A percentile compares a stretch with the other conserved stretches of the same genome.
Conservation (phyloP, 2,888 invertebrate species). For the Drosophila nr. medialis region DNA sequence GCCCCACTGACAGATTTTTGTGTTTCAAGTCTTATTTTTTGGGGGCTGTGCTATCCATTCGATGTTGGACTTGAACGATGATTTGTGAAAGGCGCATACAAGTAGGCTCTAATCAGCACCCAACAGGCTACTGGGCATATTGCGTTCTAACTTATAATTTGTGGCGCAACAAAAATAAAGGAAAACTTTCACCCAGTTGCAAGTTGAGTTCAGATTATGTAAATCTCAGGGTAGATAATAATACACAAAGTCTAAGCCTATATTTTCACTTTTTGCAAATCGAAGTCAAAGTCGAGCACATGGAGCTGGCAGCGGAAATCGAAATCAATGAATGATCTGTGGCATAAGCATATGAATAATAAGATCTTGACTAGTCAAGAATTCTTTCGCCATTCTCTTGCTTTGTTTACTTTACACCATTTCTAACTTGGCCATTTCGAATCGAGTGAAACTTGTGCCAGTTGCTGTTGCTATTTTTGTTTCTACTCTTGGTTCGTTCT, state of each 20-base stretch:
- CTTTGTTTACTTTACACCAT: slow-evolving; percentile 10
- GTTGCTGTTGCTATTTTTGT: slow-evolving; percentile 22
- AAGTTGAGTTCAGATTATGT: slow-evolving; percentile 61
- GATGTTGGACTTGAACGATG: slow-evolving; percentile 41
- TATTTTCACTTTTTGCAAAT: slow-evolving; percentile 74
- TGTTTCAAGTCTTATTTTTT: slow-evolving; percentile 24
- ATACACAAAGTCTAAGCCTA: slow-evolving; percentile 38
- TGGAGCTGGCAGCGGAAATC: slow-evolving; percentile 59
- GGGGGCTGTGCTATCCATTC: slow-evolving; percentile 32
- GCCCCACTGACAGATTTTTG: slow-evolving; percentile 78
- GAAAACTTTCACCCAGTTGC: slow-evolving; percentile 62
- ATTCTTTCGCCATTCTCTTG: slow-evolving; percentile 4
- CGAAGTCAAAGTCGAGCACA: slow-evolving; percentile 50
- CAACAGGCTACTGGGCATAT: slow-evolving; percentile 59
- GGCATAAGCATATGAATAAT: slow-evolving; percentile 28
- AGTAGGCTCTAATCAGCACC: slow-evolving; percentile 9
- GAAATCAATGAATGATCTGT: slow-evolving; percentile 41
- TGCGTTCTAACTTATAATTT: slow-evolving; percentile 72
- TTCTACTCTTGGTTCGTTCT: background rate
- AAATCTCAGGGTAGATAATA: slow-evolving; percentile 49
- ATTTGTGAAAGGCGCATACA: slow-evolving; percentile 69
- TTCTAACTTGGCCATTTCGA: slow-evolving; percentile 41
- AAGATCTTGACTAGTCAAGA: slow-evolving; percentile 27
- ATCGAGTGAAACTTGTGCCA: slow-evolving; percentile 61
- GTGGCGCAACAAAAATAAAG: slow-evolving; percentile 17